Base-by-base conservation (phyloP, 2,888 invertebrate genomes). In the Alsophila aescularia region DNA sequence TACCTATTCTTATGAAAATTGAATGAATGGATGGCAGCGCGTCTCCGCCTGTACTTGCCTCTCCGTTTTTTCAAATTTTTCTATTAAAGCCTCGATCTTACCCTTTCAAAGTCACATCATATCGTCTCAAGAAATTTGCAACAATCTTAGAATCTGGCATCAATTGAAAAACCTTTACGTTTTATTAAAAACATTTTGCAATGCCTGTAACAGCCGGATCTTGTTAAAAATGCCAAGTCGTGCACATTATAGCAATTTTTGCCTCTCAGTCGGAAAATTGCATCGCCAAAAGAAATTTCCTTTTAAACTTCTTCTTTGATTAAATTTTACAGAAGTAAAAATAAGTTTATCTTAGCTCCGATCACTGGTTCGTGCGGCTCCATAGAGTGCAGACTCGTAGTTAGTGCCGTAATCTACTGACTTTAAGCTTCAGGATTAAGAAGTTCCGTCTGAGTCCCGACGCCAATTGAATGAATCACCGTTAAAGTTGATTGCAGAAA, bases 111-210 rank as follows among this genome's bases (percentile, higher is more conserved):
- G 1, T 21, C 16, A 21, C 10, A 16, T 27, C 27, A 37, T 24
- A 39, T 39, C 8, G 42, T 58, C 56, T 57, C 66, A 65, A 69
- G 62, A 68, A 68, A 72, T 68, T 0, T 13, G 10, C n/a, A 12
- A 43, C 24, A 44, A n/a, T 60, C 62, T 52, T 39, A 16, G 35
- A 52, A 52, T 56, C 66, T 69, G 60, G 53, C 67, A 70, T 68
- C 62, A 79, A 80, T 76, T 77, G 67, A 77, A 81, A 70, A 67
- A n/a, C n/a, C n/a, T 60, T 75, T 73, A 72, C 64, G 60, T 69
- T 74, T 45, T 67, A 67, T 66, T 66, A 66, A 63, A 66, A 69
- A 51, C 60, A 62, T 67, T 71, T 70, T 65, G 61, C 56, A 65
- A 60, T 63, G 43, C 59, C 37, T 51, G 59, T 53, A 57, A 60